These are phyloP conservation scores for Margarornis squamiger DNA, from an alignment of 2,797 vertebrate genomes.

Conservation along the genomic window DNA sequence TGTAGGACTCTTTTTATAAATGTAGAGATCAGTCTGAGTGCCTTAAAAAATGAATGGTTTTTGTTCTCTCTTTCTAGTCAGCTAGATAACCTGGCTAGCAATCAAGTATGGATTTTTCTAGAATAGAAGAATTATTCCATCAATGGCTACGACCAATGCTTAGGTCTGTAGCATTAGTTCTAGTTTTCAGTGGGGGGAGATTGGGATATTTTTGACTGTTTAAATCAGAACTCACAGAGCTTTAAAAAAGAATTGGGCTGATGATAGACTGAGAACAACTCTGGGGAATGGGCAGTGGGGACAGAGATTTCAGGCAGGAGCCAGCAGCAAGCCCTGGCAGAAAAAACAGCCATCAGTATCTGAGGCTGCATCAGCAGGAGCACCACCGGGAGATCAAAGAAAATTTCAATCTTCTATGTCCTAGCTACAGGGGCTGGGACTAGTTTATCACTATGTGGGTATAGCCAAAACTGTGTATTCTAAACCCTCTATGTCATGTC, in stretches of 20 bases:
- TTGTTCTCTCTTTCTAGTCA: neutral
- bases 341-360: neutral
- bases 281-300: accelerated
- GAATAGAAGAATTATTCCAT: neutral
- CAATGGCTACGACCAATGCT: neutral
- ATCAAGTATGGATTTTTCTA: neutral
- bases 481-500: no score
- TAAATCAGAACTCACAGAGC: neutral
- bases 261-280: neutral
- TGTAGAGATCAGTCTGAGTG: neutral
- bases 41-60: neutral
- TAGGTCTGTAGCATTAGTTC: neutral
- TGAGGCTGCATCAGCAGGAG: neutral
- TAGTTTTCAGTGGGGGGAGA: neutral
- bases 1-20: neutral
- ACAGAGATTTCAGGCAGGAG: accelerated
- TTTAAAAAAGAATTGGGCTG: neutral
- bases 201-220: neutral
- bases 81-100: neutral
- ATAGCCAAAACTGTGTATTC: no score
- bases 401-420: neutral
- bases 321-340: neutral
- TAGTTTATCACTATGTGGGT: no score
- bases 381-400: neutral
- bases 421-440: no score